Evolutionary conservation across 2,113 vertebrate genomes (phyloP).

Genomic region (Alaudala cheleensis): DNA sequence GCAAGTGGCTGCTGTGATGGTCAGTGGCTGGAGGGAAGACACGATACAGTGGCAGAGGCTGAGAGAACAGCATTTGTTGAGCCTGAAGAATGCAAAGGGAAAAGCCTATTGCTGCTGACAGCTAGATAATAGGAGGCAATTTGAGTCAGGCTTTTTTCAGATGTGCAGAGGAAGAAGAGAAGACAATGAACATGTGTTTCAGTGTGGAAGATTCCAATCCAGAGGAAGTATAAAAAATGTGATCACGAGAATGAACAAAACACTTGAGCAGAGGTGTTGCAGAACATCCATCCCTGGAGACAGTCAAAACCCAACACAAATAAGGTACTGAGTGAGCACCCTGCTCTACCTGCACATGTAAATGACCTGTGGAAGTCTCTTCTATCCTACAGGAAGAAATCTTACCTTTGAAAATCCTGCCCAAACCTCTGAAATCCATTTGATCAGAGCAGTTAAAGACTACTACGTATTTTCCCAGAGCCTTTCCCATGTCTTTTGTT

Average conservation of each 20-base stretch:
- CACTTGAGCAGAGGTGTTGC: background rate
- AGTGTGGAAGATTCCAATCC: background rate
- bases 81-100: background rate
- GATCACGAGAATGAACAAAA: background rate
- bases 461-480: conserved; percentile 86
- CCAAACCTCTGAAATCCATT: conserved; percentile 90
- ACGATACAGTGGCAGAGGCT: background rate
- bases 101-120: background rate
- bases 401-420: conserved; percentile 92
- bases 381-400: background rate
- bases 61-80: background rate
- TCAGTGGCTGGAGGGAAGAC: background rate
- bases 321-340: background rate
- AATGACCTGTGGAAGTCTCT: background rate
- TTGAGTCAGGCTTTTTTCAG: background rate
- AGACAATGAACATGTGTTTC: background rate
- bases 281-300: background rate
- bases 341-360: background rate
- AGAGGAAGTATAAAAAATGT: background rate
- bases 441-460: conserved; percentile 94
- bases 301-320: background rate
- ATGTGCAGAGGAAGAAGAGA: background rate
- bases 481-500: conserved; percentile 89
- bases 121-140: background rate
- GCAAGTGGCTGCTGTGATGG: background rate